Evolutionary conservation across 1,140 invertebrate species (phyloP).

Genomic region (Pygmarrhopalites habei): DNA sequence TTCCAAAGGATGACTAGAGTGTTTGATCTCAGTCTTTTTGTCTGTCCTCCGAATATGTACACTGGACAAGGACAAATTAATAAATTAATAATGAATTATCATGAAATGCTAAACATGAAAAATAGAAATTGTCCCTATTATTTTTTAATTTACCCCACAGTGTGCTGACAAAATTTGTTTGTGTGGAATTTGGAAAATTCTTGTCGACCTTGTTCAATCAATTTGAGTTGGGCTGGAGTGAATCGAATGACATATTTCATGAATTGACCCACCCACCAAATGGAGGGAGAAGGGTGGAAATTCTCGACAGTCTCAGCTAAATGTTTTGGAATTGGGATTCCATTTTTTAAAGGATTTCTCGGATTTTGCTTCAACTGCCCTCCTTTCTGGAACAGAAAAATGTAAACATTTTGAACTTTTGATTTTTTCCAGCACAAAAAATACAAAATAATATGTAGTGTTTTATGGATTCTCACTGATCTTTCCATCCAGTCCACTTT

Average conservation of each 20-base stretch:
- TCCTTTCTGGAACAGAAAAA: too few species aligned
- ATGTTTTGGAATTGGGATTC: background rate
- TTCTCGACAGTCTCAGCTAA: background rate
- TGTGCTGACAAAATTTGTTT: background rate
- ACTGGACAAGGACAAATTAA: background rate
- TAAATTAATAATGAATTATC: background rate
- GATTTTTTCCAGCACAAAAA: background rate
- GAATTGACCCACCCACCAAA: constrained; percentile 20
- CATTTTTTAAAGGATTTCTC: constrained; percentile 5
- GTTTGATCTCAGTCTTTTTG: background rate
- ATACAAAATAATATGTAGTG: background rate
- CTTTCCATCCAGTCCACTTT: too few species aligned
- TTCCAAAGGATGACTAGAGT: background rate
- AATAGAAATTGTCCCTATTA: background rate
- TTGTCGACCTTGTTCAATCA: background rate
- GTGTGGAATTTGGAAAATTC: background rate
- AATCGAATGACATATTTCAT: constrained; percentile 10
- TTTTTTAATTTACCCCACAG: background rate
- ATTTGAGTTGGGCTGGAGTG: background rate
- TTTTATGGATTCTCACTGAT: too few species aligned
- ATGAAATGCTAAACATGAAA: background rate
- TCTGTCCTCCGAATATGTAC: background rate
- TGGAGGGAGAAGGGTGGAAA: background rate
- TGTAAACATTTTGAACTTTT: too few species aligned
- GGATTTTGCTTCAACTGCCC: background rate